Conservation (phyloP, 2,888 invertebrate species). For the Carterocephalus palaemon region DNA sequence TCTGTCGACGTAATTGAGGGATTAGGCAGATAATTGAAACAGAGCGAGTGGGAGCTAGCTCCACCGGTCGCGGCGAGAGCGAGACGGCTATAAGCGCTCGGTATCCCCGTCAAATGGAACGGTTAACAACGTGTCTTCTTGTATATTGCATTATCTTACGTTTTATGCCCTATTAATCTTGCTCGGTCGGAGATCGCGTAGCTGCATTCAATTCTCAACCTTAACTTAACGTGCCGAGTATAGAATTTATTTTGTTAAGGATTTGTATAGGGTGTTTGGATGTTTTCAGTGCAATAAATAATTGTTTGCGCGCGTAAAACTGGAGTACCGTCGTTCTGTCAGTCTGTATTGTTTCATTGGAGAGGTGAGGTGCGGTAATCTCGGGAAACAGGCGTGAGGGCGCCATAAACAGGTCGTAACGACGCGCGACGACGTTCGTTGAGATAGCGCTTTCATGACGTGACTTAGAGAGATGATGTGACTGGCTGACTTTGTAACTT, state of each 20-base stretch:
- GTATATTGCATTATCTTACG: conserved; percentile 80
- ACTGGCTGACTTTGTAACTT: no score
- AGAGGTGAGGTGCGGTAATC: conserved; percentile 53
- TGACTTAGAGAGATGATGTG: no score
- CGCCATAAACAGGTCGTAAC: conserved; percentile 27
- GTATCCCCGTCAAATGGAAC: conserved; percentile 65
- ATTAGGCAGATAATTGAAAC: conserved; percentile 84
- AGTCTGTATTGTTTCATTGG: conserved; percentile 54
- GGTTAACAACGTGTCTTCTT: conserved; percentile 84
- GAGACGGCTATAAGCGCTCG: conserved; percentile 52
- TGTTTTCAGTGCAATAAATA: conserved; percentile 72
- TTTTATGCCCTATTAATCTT: conserved; percentile 79
- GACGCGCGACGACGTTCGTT: conserved; percentile 4
- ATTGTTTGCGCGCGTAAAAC: conserved; percentile 75
- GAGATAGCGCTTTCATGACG: conserved; percentile 9
- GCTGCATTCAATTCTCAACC: conserved; percentile 42
- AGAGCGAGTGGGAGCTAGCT: conserved; percentile 54
- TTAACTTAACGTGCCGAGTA: conserved; percentile 40
- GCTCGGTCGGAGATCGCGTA: conserved; percentile 52
- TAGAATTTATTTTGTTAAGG: conserved; percentile 37
- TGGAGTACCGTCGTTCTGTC: conserved; percentile 55
- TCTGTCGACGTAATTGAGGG: conserved; percentile 82
- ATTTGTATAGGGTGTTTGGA: conserved; percentile 52
- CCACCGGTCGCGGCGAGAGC: conserved; percentile 42
- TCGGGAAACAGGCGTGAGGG: conserved; percentile 46